Evolutionary conservation across 1,140 invertebrate genomes (phyloP), one percentile per base, ranked within the genome.

Genomic region (Parasteatoda tepidariorum): DNA sequence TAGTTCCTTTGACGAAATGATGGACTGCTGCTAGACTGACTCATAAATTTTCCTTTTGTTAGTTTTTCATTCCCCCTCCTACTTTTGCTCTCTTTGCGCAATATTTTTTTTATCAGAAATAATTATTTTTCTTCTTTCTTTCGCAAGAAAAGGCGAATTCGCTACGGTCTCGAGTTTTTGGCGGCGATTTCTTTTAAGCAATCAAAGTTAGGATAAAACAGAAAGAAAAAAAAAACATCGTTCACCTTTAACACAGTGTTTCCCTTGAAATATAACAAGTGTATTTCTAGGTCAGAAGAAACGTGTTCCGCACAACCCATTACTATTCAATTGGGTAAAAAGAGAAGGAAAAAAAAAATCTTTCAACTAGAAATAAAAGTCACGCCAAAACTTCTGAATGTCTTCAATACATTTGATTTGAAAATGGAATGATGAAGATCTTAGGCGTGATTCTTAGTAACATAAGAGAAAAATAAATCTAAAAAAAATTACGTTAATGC

Each of bases 1-100:
- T 54, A 41, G 66, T 70, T 62, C 64, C 61, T 82, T 82, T 71
- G 78, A 71, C 38, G 78, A 82, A 68, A 71, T 79, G 76, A 79
- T 64, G 67, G 34, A 71, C 67, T 59, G 48, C 67, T 59, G 48
- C n/a, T 18, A 18, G 73, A 59, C 73, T 82, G 78, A 82, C 24
- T 82, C 78, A 82, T 70, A 82, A 61, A 70, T 82, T 64, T 71
- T 68, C 28, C 26, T 22, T 73, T 22, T 22, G 31, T 30, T 66
- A 22, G 18, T 61, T 70, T 28, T 70, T 76, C 28, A 4, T 62
- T 26, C 3, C 22, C 18, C 4, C 31, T 33, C 41, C 13, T 57
- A 48, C 7, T 66, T 30, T 76, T 67, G 4, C 30, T 71, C 7
- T 18, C 9, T 9, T 48, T 48, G 18, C 38, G 38, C 1, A 48